Evolutionary conservation across 2,888 invertebrate species (phyloP), one percentile per base, ranked within the genome.

Genomic region (Norana najaformis): DNA sequence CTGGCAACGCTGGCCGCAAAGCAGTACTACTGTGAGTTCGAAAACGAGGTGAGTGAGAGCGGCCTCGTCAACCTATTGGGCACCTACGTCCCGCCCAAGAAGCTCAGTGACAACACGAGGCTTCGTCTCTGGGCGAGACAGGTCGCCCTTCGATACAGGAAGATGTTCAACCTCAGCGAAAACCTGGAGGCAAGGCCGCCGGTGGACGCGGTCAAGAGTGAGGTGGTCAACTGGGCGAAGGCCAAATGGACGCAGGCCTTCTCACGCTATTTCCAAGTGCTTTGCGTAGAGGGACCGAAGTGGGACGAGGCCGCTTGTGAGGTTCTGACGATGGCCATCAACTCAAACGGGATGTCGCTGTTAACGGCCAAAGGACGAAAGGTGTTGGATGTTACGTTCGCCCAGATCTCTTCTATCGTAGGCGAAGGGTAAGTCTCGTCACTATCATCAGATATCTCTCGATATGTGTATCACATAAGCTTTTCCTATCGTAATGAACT

Each of bases 1-100:
- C 39, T 92, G 83, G 92, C 91, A 11, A 88, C 90, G 69, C 41
- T 92, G 53, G 91, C 91, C 20, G 92, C 92, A 38, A 90, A 90
- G 88, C 92, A 92, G 91, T 91, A 92, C 88, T 91, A 88, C 90
- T 88, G 91, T 13, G 92, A 92, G 83, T 91, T 91, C 89, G 91
- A 92, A 6, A 88, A 39, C 35, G 90, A 91, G 82, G 89, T 92
- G 41, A 90, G 41, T 37, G 91, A 91, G 83, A 88, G 88, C 14
- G 90, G 91, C 6, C 91, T 92, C 30, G 36, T 85, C 85, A 85
- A 85, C 36, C 18, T 85, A 2, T 35, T 85, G n/a, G 18, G 36
- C 85, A 11, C 85, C 85, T 85, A 85, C 36, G 85, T 85, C 16
- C 89, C 89, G 16, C 1, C 83, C 18, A 38, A 85, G n/a, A 83